Evolutionary conservation across 2,888 invertebrate genomes (phyloP), one percentile per base, ranked within the genome.

Genomic region (Agrotis segetum): DNA sequence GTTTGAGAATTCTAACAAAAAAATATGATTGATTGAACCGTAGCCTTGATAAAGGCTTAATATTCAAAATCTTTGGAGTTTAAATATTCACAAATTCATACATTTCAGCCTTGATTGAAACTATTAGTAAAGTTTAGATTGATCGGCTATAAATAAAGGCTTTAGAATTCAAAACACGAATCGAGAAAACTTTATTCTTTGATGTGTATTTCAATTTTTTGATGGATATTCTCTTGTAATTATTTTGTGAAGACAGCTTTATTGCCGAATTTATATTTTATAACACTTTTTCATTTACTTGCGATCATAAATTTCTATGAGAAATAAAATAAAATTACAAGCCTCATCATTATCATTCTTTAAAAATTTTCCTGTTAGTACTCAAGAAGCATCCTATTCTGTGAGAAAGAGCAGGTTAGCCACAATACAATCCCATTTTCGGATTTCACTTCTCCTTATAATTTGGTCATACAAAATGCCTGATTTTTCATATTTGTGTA

Each of bases 101-200:
- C 14, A 81, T 68, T 81, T 81, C 58, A 77, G 29, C 24, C 4
- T 55, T 81, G 67, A 68, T 79, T 79, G 64, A 7, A 77, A 79
- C 79, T 82, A 76, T 83, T 71, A 76, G 47, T 58, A 81, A 82
- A 82, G 70, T 83, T 81, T 71, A 71, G 66, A 81, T 76, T 76
- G 81, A 80, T 76, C 70, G 67, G 49, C 63, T 64, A 67, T 75
- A 67, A 74, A 78, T 74, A 75, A 73, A 58, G 50, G 70, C 60
- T 75, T 76, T 67, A 65, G 50, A 73, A 73, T 81, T 72, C 70
- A 49, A 73, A 81, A 73, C 70, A 76, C 24, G 70, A 75, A 73
- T 70, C 55, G 58, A 70, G 59, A 47, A 24, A 63, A 65, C 47
- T 75, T 67, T 67, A 70, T 68, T 71, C 67, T 77, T 74, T 77